These are phyloP conservation scores for Orius insidiosus DNA, from an alignment of 1,140 invertebrate species.

Conservation along the genomic window DNA sequence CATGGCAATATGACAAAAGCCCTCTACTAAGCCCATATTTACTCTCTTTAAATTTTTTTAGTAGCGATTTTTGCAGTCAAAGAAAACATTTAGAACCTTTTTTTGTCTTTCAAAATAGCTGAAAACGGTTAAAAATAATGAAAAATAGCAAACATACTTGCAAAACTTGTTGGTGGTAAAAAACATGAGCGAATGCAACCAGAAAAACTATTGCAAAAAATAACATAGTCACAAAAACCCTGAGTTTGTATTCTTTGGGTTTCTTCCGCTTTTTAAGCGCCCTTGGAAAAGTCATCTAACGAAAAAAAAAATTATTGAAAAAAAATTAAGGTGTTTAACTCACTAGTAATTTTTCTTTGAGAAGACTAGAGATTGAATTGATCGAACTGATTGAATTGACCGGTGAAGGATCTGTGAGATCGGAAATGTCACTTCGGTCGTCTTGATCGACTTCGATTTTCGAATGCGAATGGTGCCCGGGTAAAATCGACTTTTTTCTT, in stretches of 20 bases:
- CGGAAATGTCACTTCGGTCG: conserved; percentile 25
- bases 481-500: conserved; percentile 29
- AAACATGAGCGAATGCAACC: conserved; percentile 62
- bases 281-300: conserved; percentile 31
- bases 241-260: conserved; percentile 41
- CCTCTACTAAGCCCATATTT: too few species aligned
- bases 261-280: conserved; percentile 34
- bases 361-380: conserved; percentile 61
- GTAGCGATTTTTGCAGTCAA: too few species aligned
- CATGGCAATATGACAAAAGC: too few species aligned
- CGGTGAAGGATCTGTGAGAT: conserved; percentile 29
- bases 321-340: conserved; percentile 14
- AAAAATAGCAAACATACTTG: conserved; percentile 22
- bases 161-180: conserved; percentile 63
- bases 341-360: conserved; percentile 65
- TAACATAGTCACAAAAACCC: conserved; percentile 58
- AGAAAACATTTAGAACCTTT: too few species aligned
- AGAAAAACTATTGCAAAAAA: conserved; percentile 64
- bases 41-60: too few species aligned
- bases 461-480: conserved; percentile 18
- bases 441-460: conserved; percentile 10
- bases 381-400: conserved; percentile 62
- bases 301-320: background rate
- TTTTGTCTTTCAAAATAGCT: too few species aligned
- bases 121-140: background rate